Conservation (phyloP, 2,113 vertebrate genomes). For the Dinomys branickii region DNA sequence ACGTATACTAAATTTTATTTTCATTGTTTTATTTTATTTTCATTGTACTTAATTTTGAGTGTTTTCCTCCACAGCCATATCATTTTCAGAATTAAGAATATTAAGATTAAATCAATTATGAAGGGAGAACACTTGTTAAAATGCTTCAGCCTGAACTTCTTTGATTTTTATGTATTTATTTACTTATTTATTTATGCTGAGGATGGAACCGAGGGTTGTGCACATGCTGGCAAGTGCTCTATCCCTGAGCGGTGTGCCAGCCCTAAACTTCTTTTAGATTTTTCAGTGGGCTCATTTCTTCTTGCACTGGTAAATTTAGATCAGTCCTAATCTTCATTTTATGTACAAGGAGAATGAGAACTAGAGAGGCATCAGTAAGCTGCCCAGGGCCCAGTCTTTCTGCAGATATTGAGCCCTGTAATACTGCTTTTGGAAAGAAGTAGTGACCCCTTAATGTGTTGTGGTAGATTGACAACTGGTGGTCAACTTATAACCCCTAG, state of each 20-base stretch:
- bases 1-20: neutral
- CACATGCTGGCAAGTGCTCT: neutral
- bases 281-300: neutral
- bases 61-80: neutral
- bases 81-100: constrained; percentile 46
- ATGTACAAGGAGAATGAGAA: neutral
- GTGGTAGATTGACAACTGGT: too few species aligned
- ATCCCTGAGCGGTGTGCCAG: neutral
- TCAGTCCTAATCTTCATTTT: neutral
- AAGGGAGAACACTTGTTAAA: constrained; percentile 8
- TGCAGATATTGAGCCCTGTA: neutral
- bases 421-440: neutral
- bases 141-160: neutral
- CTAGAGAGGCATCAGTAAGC: neutral
- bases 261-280: neutral
- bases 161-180: neutral
- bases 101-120: neutral
- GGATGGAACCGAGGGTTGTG: neutral
- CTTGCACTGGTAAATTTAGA: neutral
- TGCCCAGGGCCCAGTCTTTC: neutral
- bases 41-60: constrained; percentile 10
- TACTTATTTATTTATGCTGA: neutral
- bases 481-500: too few species aligned
- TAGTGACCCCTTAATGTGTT: neutral
- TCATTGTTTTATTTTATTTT: neutral